These are phyloP conservation scores for Pheosia gnoma DNA, from an alignment of 2,888 invertebrate genomes.

Conservation along the genomic window DNA sequence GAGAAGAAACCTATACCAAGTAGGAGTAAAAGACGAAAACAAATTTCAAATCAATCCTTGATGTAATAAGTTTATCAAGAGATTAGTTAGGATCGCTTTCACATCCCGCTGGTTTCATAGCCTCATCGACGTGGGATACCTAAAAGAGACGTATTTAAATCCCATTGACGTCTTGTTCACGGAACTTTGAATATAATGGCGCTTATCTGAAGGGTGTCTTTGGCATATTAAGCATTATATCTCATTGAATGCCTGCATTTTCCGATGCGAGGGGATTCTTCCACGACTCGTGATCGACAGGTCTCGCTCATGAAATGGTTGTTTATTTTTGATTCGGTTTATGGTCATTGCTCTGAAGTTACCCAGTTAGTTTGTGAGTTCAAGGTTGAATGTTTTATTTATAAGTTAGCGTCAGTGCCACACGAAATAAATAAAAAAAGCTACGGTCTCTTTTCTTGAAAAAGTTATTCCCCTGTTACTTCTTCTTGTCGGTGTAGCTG, in stretches of 20 bases:
- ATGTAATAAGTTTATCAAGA: not conserved
- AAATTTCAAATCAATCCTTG: too few relatives aligned
- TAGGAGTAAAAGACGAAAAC: too few relatives aligned
- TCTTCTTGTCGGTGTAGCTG: too few relatives aligned
- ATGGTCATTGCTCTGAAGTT: constrained; percentile 10
- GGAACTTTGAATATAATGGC: constrained; percentile 69
- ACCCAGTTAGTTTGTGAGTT: not conserved
- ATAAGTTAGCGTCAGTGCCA: too few relatives aligned
- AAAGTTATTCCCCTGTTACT: too few relatives aligned
- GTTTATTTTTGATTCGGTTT: constrained; percentile 31
- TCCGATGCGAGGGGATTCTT: constrained; percentile 25
- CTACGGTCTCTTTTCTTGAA: too few relatives aligned
- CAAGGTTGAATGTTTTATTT: not conserved
- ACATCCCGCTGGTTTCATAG: constrained; percentile 41
- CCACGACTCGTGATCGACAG: constrained; percentile 33
- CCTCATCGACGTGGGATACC: constrained; percentile 42
- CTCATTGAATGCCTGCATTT: constrained; percentile 29
- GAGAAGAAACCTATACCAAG: too few relatives aligned
- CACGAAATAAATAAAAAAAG: too few relatives aligned
- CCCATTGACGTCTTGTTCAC: constrained; percentile 71
- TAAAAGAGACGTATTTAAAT: constrained; percentile 75
- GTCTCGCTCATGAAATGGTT: constrained; percentile 28
- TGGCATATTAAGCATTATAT: constrained; percentile 46
- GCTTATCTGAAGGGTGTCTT: constrained; percentile 49
- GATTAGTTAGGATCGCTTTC: not conserved